phyloP scores from a whole-genome alignment of 2,113 vertebrate genomes.

The Macaca nemestrina region DNA sequence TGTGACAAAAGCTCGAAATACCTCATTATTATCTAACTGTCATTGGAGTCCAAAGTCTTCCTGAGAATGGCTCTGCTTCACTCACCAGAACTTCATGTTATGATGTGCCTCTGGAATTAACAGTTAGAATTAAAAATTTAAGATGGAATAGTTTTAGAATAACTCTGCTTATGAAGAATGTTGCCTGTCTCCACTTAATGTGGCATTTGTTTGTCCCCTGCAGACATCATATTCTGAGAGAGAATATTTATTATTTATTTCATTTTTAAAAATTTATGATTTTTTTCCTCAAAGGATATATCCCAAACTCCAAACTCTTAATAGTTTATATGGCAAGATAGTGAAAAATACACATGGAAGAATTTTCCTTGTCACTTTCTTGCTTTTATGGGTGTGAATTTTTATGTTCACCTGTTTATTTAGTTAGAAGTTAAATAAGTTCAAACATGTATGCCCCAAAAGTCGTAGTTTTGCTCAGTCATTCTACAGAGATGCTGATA shows the following conservation, averaged over 20 bases:
- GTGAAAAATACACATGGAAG: not conserved
- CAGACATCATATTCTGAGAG: not conserved
- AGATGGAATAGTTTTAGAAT: not conserved
- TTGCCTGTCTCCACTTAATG: not conserved
- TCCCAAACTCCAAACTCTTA: not conserved
- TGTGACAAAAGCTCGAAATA: not conserved
- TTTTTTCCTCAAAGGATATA: not conserved
- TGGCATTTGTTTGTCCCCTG: not conserved
- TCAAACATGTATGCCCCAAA: not conserved
- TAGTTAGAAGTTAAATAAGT: not conserved
- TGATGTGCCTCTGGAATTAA: not conserved
- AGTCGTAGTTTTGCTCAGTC: not conserved
- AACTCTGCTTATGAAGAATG: not conserved
- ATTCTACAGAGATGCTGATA: not conserved
- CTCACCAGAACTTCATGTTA: not conserved
- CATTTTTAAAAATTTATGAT: constrained; percentile 10
- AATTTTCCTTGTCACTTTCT: not conserved
- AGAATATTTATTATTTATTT: constrained; percentile 48
- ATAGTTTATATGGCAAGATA: not conserved
- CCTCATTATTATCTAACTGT: constrained; percentile 35
- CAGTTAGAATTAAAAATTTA: constrained; percentile 26
- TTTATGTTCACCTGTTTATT: not conserved
- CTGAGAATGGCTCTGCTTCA: not conserved
- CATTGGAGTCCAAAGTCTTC: constrained; percentile 10
- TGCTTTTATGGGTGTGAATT: not conserved